Percentiles rank a stretch among this genome's conserved stretches.
Conservation (phyloP, 2,113 vertebrate genomes). For the Pelusios castaneus region DNA sequence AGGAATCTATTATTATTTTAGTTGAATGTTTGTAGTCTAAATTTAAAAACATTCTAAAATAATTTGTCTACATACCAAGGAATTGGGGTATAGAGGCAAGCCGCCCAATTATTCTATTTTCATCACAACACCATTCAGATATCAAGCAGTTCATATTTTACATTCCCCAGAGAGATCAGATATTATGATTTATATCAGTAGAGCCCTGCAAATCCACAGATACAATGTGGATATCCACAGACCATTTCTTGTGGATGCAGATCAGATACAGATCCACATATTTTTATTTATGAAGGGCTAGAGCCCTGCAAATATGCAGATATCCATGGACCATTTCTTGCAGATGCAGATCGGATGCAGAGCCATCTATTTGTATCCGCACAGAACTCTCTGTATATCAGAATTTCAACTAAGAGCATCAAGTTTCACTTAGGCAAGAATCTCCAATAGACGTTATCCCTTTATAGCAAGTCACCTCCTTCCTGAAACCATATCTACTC, state of each 20-base stretch:
- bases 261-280: too few species aligned
- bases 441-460: not conserved
- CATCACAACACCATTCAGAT: not conserved
- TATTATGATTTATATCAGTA: not conserved
- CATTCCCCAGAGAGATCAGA: not conserved
- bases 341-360: too few species aligned
- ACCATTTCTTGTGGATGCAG: too few species aligned
- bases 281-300: too few species aligned
- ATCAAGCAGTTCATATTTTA: not conserved
- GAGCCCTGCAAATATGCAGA: too few species aligned
- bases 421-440: slow-evolving; percentile 1
- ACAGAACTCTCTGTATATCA: too few species aligned
- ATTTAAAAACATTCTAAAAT: not conserved
- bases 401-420: not conserved
- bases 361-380: too few species aligned
- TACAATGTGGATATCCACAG: too few species aligned
- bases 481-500: not conserved
- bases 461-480: not conserved
- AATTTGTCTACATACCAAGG: not conserved
- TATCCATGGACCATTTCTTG: too few species aligned
- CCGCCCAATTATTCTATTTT: not conserved
- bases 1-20: not conserved
- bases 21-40: not conserved
- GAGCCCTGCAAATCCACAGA: too few species aligned
- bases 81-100: not conserved